Evolutionary conservation across 2,797 vertebrate genomes (phyloP), one percentile per base, ranked within the genome.

Genomic region (Peromyscus melanophrys): DNA sequence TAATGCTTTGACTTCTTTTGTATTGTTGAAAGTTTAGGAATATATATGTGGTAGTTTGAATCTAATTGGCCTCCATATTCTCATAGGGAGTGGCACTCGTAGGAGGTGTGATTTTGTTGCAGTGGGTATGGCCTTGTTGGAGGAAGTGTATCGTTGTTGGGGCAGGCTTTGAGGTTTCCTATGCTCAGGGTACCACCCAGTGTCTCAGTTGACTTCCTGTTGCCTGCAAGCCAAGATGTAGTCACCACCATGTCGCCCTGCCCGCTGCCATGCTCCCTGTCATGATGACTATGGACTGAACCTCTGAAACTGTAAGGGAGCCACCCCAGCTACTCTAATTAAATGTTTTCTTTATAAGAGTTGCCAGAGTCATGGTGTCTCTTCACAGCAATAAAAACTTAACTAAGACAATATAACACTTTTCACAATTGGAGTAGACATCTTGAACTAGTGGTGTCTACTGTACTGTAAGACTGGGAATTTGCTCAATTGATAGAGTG

Each of bases 21-120:
- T 61, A 77, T 94, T 75, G 40, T 81, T 95, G 55, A n/a, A 92
- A 49, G 77, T 43, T 86, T 94, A 69, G n/a, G 4, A 86, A 52
- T 37, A 86, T 63, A 23, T 40, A 40, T 73, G 37, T 73, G n/a
- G 4, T 73, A 40, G 69, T 73, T 73, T 73, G 37, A 73, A 40
- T 40, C n/a, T 73, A 40, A 73, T 40, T 40, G 69, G n/a, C 69
- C n/a, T 37, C 19, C 19, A 40, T 40, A 73, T 40, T 37, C n/a
- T 73, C 21, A 40, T 73, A 73, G 10, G 69, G 37, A 73, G 69
- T 25, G 37, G 37, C 69, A 23, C 9, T 73, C 23, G 40, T 40
- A 40, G 69, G 69, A 40, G 37, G 69, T 73, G n/a, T 73, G 69
- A 40, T 40, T 16, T 73, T 73, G 69, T 40, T 40, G 69, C n/a